These are phyloP conservation scores for Cydia splendana DNA, from an alignment of 1,140 invertebrate species.

Conservation along the genomic window DNA sequence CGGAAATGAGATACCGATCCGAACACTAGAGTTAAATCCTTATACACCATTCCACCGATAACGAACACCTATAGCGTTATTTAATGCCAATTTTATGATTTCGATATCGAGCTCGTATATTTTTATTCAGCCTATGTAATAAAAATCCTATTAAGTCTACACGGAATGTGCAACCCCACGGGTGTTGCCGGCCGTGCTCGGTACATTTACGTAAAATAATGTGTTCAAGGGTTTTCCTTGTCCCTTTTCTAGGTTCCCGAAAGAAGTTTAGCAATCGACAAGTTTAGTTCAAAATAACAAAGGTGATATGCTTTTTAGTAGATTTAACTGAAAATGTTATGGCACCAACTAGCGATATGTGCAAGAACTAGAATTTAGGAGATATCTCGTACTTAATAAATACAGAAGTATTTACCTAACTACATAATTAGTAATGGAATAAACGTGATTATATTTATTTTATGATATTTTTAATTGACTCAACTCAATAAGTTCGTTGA, in stretches of 20 bases:
- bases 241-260: slow-evolving; percentile 22
- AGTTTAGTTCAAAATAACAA: not conserved
- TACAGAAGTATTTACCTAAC: too few relatives aligned
- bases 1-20: not conserved
- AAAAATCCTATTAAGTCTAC: slow-evolving; percentile 31
- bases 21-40: not conserved
- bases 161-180: slow-evolving; percentile 29
- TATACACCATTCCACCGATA: not conserved
- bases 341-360: not conserved
- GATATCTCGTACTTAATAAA: too few relatives aligned
- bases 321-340: not conserved
- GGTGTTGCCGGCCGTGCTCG: slow-evolving; percentile 22
- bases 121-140: slow-evolving; percentile 32
- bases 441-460: too few relatives aligned
- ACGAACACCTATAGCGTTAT: slow-evolving; percentile 20
- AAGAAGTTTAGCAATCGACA: not conserved
- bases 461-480: too few relatives aligned
- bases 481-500: too few relatives aligned
- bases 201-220: slow-evolving; percentile 33
- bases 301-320: too few relatives aligned
- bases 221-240: slow-evolving; percentile 24
- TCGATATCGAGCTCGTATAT: slow-evolving; percentile 30
- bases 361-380: not conserved
- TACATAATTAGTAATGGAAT: too few relatives aligned
- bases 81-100: slow-evolving; percentile 30